phyloP scores from a whole-genome alignment of 1,140 invertebrate genomes.

The Drosophila micromelanica region DNA sequence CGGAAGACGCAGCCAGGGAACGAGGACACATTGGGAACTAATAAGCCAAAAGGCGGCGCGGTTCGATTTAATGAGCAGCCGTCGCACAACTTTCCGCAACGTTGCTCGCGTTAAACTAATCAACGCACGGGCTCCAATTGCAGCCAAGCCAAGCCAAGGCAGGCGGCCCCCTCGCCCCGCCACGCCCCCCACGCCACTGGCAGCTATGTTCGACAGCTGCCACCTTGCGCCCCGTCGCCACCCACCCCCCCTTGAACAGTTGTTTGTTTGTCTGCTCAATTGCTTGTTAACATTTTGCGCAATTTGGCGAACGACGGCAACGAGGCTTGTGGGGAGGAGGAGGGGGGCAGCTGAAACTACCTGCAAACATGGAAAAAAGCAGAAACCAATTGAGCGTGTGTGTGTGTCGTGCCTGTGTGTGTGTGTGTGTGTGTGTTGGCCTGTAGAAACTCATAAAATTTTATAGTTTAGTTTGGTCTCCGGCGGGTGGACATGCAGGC shows the following conservation, averaged over 20 bases:
- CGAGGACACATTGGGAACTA: constrained; percentile 64
- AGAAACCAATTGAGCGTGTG: constrained; percentile 76
- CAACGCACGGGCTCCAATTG: constrained; percentile 58
- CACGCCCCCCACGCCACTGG: background rate
- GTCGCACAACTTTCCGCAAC: constrained; percentile 79
- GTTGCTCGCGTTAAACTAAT: constrained; percentile 81
- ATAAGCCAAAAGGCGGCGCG: constrained; percentile 67
- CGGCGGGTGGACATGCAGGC: constrained; percentile 17
- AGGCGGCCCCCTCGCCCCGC: background rate
- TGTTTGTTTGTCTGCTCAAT: constrained; percentile 83
- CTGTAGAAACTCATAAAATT: constrained; percentile 79
- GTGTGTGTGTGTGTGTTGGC: constrained; percentile 29
- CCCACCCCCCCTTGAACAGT: constrained; percentile 45
- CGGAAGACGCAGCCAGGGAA: background rate
- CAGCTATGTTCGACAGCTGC: background rate
- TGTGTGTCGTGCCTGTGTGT: constrained; percentile 36
- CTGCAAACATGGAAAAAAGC: constrained; percentile 79
- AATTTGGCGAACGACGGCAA: constrained; percentile 61
- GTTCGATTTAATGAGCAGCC: constrained; percentile 80
- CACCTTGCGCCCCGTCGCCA: constrained; percentile 9
- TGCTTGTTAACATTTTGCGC: constrained; percentile 82
- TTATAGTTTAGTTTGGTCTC: constrained; percentile 68
- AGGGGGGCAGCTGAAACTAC: constrained; percentile 67
- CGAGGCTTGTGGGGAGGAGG: background rate
- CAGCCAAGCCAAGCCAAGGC: background rate